Conservation (phyloP, 2,888 invertebrate species). For the Thecophora atra region DNA sequence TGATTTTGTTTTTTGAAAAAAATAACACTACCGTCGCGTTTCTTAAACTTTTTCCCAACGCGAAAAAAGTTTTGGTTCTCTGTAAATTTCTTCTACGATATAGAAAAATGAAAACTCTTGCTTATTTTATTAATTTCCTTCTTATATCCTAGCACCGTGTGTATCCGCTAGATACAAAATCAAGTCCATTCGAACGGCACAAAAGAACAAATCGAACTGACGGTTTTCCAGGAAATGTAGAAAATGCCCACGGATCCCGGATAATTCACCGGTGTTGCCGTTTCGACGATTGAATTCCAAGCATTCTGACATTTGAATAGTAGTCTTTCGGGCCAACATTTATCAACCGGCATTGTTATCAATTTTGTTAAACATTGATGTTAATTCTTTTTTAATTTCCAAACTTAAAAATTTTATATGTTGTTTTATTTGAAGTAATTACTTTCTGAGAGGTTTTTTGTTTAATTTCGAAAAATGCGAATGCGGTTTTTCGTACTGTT, state of each 20-base stretch:
- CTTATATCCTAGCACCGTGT: constrained; percentile 43
- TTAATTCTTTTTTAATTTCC: too few species aligned
- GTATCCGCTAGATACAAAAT: constrained; percentile 39
- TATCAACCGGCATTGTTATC: too few species aligned
- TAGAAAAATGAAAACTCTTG: constrained; percentile 37
- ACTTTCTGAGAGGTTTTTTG: too few species aligned
- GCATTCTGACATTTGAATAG: too few species aligned
- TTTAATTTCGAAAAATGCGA: too few species aligned
- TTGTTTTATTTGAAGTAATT: too few species aligned
- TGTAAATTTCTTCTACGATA: constrained; percentile 40
- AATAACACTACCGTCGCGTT: constrained; percentile 24
- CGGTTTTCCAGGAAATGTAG: constrained; percentile 40
- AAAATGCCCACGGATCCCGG: constrained; percentile 26
- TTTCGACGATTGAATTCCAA: too few species aligned
- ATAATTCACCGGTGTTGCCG: too few species aligned
- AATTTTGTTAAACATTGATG: too few species aligned
- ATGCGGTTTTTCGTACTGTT: too few species aligned
- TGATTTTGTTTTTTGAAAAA: neutral
- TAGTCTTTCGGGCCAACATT: too few species aligned
- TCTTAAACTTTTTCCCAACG: constrained; percentile 28
- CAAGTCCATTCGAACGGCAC: constrained; percentile 50
- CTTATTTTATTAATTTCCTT: constrained; percentile 33
- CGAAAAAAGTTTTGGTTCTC: constrained; percentile 32
- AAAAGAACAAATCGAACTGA: constrained; percentile 54
- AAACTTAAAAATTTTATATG: too few species aligned